phyloP scores from a whole-genome alignment of 2,888 invertebrate species.

The Blastobasis adustella region DNA sequence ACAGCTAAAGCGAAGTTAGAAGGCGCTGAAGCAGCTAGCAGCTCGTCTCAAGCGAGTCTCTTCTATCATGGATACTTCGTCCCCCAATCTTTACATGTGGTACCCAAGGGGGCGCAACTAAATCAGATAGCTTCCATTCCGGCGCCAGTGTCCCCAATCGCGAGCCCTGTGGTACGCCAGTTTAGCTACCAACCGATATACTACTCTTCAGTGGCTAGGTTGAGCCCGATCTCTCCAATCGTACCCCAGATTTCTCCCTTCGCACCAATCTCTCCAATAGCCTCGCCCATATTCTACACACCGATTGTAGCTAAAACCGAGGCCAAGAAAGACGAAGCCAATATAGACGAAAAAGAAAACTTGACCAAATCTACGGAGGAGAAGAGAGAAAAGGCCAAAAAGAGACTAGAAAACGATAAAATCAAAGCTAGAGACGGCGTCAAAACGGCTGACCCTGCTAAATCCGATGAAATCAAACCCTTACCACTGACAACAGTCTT shows the following conservation, averaged over 20 bases:
- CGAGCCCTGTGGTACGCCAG: too few species aligned
- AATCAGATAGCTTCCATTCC: too few species aligned
- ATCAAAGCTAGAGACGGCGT: background rate
- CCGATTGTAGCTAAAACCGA: conserved; percentile 14
- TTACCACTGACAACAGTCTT: background rate
- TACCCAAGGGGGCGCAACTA: too few species aligned
- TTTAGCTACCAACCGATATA: too few species aligned
- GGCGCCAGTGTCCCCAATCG: too few species aligned
- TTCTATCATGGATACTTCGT: too few species aligned
- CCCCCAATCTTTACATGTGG: too few species aligned
- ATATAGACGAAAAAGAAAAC: conserved; percentile 2
- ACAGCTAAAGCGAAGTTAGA: conserved; percentile 50
- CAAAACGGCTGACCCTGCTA: background rate
- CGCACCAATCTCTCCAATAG: too few species aligned
- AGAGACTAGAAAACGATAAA: background rate
- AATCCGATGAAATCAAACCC: background rate
- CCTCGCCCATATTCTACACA: background rate
- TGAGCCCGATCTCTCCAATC: too few species aligned
- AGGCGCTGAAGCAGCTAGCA: conserved; percentile 26
- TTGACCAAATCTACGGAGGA: conserved; percentile 22
- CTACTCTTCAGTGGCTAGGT: too few species aligned
- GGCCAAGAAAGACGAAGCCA: conserved; percentile 12
- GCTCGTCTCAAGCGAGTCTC: conserved; percentile 28
- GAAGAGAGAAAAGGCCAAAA: conserved; percentile 1
- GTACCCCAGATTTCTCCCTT: too few species aligned